Evolutionary conservation across 2,797 vertebrate species (phyloP), one percentile per base, ranked within the genome.

Genomic region (Amphiprion clarkii): DNA sequence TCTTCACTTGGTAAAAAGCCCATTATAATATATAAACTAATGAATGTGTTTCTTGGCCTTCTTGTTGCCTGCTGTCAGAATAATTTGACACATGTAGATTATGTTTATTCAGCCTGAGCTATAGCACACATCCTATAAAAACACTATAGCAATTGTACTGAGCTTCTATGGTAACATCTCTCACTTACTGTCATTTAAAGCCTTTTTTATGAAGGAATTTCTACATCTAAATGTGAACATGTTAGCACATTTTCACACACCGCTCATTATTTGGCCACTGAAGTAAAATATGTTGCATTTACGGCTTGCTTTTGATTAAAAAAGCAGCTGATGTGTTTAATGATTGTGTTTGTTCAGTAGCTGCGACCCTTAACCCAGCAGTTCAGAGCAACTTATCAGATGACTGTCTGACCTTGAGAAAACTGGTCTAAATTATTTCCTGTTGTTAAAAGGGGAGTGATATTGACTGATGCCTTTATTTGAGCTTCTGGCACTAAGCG

Each of bases 371-470:
- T 94, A 78, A 93, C 94, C 92, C 89, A 57, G 78, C 85, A 91
- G 90, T 92, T 93, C 91, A 93, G 77, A 88, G 87, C 68, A 80
- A 84, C 92, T 96, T 96, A 96, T 96, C 94, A 94, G 94, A 95
- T 96, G 93, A 95, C 95, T 93, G 73, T 96, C 95, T 97, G 95
- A 96, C 95, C 92, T 94, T 94, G 90, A 93, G 93, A 96, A 96
- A 96, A 97, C 96, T 96, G 93, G 90, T 88, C 91, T 95, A 94
- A 96, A 96, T 97, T 92, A 90, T 93, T 96, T 97, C 95, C 94
- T 96, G 92, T 96, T 93, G 94, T 93, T 96, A 94, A 92, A 87
- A 83, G 67, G 57, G 92, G 70, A 87, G 88, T 91, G 93, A 92
- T 89, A 86, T 90, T 91, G 89, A 94, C 82, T 76, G 84, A 86